phyloP scores from a whole-genome alignment of 2,797 vertebrate genomes.

The Gambusia yucatana region DNA sequence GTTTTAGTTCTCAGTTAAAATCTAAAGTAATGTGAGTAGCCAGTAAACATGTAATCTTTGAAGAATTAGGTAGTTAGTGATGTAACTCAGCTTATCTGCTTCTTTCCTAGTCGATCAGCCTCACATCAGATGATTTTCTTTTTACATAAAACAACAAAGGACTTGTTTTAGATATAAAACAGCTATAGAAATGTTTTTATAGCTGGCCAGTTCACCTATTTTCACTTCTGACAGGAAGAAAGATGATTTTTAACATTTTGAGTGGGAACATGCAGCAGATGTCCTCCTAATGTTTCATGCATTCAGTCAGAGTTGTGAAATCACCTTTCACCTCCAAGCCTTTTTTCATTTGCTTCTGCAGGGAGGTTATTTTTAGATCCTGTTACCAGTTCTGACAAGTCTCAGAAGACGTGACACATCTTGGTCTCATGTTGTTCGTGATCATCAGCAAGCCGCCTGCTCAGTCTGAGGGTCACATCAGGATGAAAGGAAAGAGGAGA shows the following conservation, averaged over 20 bases:
- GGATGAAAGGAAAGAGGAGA: slow-evolving; percentile 38
- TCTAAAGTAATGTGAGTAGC: neutral
- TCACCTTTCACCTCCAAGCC: slow-evolving; percentile 30
- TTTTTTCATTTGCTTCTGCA: slow-evolving; percentile 23
- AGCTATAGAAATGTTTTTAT: neutral
- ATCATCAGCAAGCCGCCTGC: slow-evolving; percentile 23
- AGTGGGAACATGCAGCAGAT: neutral
- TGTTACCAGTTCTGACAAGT: slow-evolving; percentile 44
- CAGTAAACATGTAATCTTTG: slow-evolving; percentile 6
- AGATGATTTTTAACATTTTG: slow-evolving; percentile 2
- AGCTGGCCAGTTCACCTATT: slow-evolving; percentile 1
- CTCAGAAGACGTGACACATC: slow-evolving; percentile 22
- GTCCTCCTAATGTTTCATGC: slow-evolving; percentile 15
- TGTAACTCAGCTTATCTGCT: slow-evolving; percentile 60
- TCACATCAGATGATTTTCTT: slow-evolving; percentile 36
- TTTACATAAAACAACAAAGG: neutral
- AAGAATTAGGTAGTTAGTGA: slow-evolving; percentile 41
- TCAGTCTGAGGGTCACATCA: slow-evolving; percentile 49
- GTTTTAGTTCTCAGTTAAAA: neutral
- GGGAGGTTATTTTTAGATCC: slow-evolving; percentile 30
- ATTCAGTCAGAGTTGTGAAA: slow-evolving; percentile 38
- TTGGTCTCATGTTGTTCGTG: slow-evolving; percentile 51
- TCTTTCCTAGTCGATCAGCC: slow-evolving; percentile 5
- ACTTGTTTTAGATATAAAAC: neutral
- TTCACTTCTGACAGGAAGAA: slow-evolving; percentile 15